These are phyloP conservation scores for Neodon shergylaensis DNA, from an alignment of 2,113 vertebrate genomes.

Conservation along the genomic window DNA sequence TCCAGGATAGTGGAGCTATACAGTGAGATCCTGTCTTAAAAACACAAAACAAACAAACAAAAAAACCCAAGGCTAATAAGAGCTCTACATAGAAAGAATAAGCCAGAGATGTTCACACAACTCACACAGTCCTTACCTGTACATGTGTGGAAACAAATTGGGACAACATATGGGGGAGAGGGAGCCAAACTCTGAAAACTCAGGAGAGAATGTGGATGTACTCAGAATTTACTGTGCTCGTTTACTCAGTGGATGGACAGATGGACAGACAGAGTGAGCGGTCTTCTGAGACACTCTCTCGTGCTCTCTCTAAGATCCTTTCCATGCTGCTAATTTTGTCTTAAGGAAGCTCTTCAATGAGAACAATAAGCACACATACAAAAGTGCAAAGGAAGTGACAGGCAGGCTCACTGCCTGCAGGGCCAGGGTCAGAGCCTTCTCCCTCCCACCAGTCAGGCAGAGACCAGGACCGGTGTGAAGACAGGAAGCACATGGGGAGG, in stretches of 20 bases:
- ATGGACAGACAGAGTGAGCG: neutral
- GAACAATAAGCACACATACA: slow-evolving; percentile 19
- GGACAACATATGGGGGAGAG: neutral
- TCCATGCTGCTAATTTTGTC: neutral
- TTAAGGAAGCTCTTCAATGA: neutral
- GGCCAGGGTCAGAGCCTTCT: too few relatives aligned
- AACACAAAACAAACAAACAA: neutral
- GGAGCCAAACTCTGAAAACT: neutral
- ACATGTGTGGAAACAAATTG: neutral
- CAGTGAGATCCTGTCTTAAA: neutral
- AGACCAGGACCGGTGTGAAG: neutral
- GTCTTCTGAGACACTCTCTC: neutral
- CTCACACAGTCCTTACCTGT: neutral
- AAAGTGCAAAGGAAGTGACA: neutral
- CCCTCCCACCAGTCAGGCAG: too few relatives aligned
- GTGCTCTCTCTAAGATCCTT: neutral
- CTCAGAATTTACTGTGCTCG: neutral
- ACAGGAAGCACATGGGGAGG: neutral
- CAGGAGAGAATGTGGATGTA: neutral
- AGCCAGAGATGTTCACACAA: neutral
- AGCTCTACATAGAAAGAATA: slow-evolving; percentile 9
- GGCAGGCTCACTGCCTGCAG: too few relatives aligned
- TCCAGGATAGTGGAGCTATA: neutral
- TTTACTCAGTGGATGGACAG: neutral
- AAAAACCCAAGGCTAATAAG: neutral